Evolutionary conservation across 2,888 invertebrate species (phyloP), one percentile per base, ranked within the genome.

Genomic region (Nomada flava): DNA sequence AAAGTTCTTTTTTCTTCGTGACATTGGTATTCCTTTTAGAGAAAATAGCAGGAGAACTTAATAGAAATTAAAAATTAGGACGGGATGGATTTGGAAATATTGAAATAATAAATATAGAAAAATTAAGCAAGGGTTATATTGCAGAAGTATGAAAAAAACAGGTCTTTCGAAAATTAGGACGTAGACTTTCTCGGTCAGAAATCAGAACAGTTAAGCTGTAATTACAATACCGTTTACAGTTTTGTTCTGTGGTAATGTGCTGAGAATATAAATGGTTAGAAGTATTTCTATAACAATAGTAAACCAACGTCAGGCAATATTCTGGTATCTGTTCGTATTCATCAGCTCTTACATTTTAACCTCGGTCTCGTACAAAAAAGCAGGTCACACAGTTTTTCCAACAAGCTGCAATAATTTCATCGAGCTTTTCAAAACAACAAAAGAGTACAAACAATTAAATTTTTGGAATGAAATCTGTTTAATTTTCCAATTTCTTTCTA

Each of bases 361-460:
- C 62, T 62, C 42, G 62, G 62, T 62, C 42, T 44, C 62, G 20
- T 62, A n/a, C 36, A 62, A 62, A 62, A 42, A 62, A 15, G 42
- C 42, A 62, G 42, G 62, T 13, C 36, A 36, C 62, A 13, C 20
- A n/a, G 20, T 62, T 42, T 62, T 15, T 13, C 9, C 63, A 13
- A 57, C 29, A 63, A 53, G 63, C 44, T 44, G 42, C 23, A 42
- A 20, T 63, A 44, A 44, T 44, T 20, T 63, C 20, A 44, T 44
- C 20, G n/a, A 15, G 44, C 44, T 44, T 47, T 63, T 23, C 63
- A 20, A 9, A 23, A 44, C 63, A 15, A 47, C 23, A 23, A n/a
- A 13, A 4, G 44, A 20, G 15, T 63, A 44, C 15, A 1, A 63
- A 44, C 15, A 63, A 44, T 47, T 62, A 62, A 44, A 36, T 36